These are phyloP conservation scores for Sterna hirundo DNA, from an alignment of 2,113 vertebrate species.

Conservation along the genomic window DNA sequence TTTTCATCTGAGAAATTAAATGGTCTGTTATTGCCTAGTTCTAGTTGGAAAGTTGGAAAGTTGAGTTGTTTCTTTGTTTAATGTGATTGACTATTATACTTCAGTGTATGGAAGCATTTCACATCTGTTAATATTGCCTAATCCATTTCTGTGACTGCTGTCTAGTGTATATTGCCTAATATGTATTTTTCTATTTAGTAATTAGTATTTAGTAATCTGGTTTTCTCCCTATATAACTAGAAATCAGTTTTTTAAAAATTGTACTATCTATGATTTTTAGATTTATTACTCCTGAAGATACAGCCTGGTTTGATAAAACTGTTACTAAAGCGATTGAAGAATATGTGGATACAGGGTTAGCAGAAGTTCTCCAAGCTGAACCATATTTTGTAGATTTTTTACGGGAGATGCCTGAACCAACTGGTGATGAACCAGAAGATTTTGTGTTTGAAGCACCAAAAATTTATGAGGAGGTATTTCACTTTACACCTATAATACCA, in stretches of 20 bases:
- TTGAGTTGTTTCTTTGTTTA: neutral
- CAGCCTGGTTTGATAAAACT: conserved; percentile 70
- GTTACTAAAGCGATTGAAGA: conserved; percentile 66
- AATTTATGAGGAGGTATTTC: conserved; percentile 77
- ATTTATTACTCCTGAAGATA: conserved; percentile 74
- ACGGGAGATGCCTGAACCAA: conserved; percentile 72
- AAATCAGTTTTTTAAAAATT: neutral
- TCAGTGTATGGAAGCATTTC: neutral
- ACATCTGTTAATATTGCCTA: neutral
- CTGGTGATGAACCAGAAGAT: conserved; percentile 78
- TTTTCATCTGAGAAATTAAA: neutral
- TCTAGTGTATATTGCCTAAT: neutral
- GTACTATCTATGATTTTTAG: conserved; percentile 38
- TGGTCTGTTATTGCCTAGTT: neutral
- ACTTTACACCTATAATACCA: neutral
- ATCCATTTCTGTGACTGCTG: neutral
- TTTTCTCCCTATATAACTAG: neutral
- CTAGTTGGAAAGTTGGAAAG: neutral
- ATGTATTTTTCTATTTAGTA: neutral
- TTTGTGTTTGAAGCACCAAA: conserved; percentile 70
- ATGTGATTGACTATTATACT: neutral
- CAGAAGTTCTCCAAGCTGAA: conserved; percentile 41
- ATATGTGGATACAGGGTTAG: conserved; percentile 5
- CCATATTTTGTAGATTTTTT: conserved; percentile 82
- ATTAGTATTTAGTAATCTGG: neutral